phyloP scores from a whole-genome alignment of 2,888 invertebrate genomes.

The Marasmarcha lunaedactyla region DNA sequence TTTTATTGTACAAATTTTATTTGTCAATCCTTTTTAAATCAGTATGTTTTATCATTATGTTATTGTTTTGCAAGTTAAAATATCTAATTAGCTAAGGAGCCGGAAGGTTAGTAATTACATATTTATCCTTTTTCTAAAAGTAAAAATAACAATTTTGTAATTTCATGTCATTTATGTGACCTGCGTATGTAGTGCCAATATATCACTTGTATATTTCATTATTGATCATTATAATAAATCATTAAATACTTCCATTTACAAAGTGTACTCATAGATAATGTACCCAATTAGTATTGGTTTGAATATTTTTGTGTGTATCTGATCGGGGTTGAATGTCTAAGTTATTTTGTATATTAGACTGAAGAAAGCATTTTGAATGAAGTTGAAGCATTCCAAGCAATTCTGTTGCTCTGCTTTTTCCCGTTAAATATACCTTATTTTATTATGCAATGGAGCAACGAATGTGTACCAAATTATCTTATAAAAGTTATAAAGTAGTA shows the following conservation, averaged over 20 bases:
- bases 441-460: conserved; percentile 41
- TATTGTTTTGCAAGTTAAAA: background rate
- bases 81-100: no score
- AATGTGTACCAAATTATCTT: conserved; percentile 66
- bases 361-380: conserved; percentile 5
- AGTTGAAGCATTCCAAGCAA: conserved; percentile 9
- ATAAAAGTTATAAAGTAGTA: conserved; percentile 17
- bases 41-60: background rate
- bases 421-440: background rate
- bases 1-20: conserved; percentile 1
- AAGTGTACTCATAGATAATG: conserved; percentile 9
- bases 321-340: background rate
- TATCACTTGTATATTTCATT: conserved; percentile 31
- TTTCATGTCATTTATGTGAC: conserved; percentile 46
- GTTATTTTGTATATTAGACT: background rate
- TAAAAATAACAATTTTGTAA: conserved; percentile 37
- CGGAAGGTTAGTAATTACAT: conserved; percentile 17
- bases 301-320: background rate
- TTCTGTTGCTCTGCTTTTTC: conserved; percentile 16
- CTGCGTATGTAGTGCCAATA: conserved; percentile 64
- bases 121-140: conserved; percentile 17
- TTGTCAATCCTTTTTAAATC: background rate
- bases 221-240: conserved; percentile 7
- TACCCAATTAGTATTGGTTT: conserved; percentile 8
- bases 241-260: conserved; percentile 37